Percentiles rank a stretch among this genome's conserved stretches.
Conservation (phyloP, 2,888 invertebrate genomes). For the Synanthedon vespiformis region DNA sequence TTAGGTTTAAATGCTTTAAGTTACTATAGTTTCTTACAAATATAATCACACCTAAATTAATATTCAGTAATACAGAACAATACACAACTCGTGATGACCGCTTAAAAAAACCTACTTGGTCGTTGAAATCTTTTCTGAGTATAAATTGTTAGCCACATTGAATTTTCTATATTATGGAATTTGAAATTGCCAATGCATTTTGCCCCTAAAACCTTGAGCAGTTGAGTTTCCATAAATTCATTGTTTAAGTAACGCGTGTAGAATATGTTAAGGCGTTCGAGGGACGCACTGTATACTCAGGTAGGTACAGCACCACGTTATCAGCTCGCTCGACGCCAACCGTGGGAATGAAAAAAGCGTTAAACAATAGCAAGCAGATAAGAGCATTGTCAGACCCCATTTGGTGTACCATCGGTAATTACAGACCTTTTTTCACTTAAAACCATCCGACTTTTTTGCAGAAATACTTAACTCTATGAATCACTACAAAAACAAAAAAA, state of each 20-base stretch:
- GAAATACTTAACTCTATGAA: not conserved
- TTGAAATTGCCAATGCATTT: no score
- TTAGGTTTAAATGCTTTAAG: not conserved
- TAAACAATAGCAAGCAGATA: constrained; percentile 65
- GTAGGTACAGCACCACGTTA: constrained; percentile 40
- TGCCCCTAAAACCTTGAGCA: not conserved
- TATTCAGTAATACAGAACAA: not conserved
- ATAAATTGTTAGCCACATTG: no score
- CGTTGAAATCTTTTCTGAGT: not conserved
- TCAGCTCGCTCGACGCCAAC: constrained; percentile 37
- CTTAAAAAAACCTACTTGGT: not conserved
- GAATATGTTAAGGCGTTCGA: not conserved
- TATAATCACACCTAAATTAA: not conserved
- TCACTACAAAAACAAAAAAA: no score
- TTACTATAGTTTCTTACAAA: not conserved
- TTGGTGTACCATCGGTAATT: constrained; percentile 58
- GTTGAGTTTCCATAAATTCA: not conserved
- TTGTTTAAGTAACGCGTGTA: not conserved
- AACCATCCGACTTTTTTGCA: constrained; percentile 1
- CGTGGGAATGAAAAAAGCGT: constrained; percentile 67
- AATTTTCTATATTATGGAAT: no score
- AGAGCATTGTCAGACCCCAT: constrained; percentile 56
- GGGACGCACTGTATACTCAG: not conserved
- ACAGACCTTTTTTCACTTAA: constrained; percentile 41
- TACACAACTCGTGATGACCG: not conserved